Conservation (phyloP, 2,888 invertebrate genomes). For the Rotaria socialis region DNA sequence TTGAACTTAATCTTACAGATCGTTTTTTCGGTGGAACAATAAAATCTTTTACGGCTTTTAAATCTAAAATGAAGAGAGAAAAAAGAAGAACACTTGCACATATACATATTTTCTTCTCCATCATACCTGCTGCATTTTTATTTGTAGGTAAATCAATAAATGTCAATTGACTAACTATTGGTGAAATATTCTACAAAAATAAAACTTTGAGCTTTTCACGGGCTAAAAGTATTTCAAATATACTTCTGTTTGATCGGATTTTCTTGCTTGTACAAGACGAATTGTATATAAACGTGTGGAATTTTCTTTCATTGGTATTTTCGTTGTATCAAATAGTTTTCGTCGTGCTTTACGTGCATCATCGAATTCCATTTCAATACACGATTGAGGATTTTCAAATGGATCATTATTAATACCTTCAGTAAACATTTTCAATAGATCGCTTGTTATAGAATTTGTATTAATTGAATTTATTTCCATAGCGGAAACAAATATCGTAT, state of each 20-base stretch:
- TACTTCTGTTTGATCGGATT: neutral
- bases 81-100: neutral
- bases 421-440: slow-evolving; percentile 12
- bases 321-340: neutral
- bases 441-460: neutral
- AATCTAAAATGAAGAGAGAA: neutral
- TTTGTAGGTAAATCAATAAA: neutral
- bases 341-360: neutral
- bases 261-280: slow-evolving; percentile 11
- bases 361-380: slow-evolving; percentile 8
- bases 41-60: slow-evolving; percentile 6
- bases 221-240: too few relatives aligned
- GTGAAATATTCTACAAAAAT: neutral
- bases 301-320: neutral
- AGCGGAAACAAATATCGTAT: neutral
- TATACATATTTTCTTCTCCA: neutral
- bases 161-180: neutral
- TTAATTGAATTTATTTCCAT: neutral
- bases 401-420: neutral
- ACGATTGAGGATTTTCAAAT: neutral
- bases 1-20: neutral
- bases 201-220: too few relatives aligned
- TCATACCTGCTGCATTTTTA: slow-evolving; percentile 15
- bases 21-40: neutral
- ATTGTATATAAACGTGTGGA: neutral